phyloP scores from a whole-genome alignment of 1,140 invertebrate genomes.

The Dryas iulia region DNA sequence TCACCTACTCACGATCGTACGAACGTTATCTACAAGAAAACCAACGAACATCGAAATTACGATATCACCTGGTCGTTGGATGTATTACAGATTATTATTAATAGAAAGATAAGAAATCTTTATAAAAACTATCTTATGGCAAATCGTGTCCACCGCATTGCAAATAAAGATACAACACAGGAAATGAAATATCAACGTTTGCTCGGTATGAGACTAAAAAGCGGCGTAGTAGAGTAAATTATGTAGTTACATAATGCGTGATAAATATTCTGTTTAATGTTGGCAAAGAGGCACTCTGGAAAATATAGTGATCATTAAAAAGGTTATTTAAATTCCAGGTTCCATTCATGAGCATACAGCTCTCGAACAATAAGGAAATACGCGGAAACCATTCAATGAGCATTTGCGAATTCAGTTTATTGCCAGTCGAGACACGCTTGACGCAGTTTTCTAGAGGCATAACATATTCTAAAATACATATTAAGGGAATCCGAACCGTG shows the following conservation, averaged over 20 bases:
- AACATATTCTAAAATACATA: constrained; percentile 28
- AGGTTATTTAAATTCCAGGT: constrained; percentile 64
- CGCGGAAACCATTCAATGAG: constrained; percentile 69
- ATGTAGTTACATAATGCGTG: neutral
- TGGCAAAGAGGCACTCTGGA: constrained; percentile 1
- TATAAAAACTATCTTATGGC: constrained; percentile 7
- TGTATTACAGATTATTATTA: neutral
- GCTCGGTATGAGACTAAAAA: neutral
- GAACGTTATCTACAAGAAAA: constrained; percentile 4
- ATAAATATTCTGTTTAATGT: neutral
- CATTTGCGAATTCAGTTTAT: constrained; percentile 68
- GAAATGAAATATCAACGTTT: neutral
- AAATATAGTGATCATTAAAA: constrained; percentile 48
- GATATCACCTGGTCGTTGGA: neutral
- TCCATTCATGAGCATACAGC: constrained; percentile 64
- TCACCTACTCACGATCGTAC: neutral
- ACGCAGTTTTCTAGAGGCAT: constrained; percentile 61
- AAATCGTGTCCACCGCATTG: neutral
- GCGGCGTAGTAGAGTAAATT: neutral
- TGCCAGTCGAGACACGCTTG: constrained; percentile 59
- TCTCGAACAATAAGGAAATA: constrained; percentile 75
- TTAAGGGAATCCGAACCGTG: constrained; percentile 47
- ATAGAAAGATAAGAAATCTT: constrained; percentile 1
- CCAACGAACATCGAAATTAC: neutral
- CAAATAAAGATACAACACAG: neutral